Conservation (phyloP, 2,888 invertebrate species). For the Ecdyonurus torrentis region DNA sequence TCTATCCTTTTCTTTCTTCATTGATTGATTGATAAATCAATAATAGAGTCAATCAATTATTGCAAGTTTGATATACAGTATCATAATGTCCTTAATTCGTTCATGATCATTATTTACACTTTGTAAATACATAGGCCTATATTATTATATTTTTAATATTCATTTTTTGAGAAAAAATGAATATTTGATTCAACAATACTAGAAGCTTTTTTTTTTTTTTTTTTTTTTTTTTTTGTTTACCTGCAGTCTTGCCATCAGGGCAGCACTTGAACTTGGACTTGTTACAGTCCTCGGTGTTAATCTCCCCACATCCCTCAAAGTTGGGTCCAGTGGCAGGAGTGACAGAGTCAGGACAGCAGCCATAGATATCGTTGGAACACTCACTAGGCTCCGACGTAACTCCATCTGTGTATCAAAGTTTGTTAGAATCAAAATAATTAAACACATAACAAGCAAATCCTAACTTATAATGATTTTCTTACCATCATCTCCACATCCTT, state of each 20-base stretch:
- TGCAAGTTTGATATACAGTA: too few species aligned
- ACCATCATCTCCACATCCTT: slow-evolving; percentile 8
- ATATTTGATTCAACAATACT: too few species aligned
- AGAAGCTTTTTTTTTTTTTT: too few species aligned
- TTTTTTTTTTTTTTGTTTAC: slow-evolving; percentile 22
- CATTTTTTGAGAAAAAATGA: too few species aligned
- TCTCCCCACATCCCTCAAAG: slow-evolving; percentile 34
- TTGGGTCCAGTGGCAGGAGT: slow-evolving; percentile 43
- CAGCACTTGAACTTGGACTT: slow-evolving; percentile 33
- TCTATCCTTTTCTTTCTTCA: too few species aligned
- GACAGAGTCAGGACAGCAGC: slow-evolving; percentile 61
- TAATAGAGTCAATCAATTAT: too few species aligned
- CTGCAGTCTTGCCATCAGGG: slow-evolving; percentile 37
- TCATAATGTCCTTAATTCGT: too few species aligned
- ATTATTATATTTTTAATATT: too few species aligned
- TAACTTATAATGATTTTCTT: not conserved
- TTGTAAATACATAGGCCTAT: too few species aligned
- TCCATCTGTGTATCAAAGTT: too few species aligned
- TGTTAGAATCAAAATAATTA: not conserved
- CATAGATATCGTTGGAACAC: slow-evolving; percentile 40
- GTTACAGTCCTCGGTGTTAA: slow-evolving; percentile 21
- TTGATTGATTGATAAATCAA: too few species aligned
- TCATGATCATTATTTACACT: too few species aligned
- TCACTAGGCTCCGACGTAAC: slow-evolving; percentile 5
- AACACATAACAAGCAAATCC: not conserved